Base-by-base conservation (phyloP, 2,888 invertebrate genomes). In the Coelinius sp. region DNA sequence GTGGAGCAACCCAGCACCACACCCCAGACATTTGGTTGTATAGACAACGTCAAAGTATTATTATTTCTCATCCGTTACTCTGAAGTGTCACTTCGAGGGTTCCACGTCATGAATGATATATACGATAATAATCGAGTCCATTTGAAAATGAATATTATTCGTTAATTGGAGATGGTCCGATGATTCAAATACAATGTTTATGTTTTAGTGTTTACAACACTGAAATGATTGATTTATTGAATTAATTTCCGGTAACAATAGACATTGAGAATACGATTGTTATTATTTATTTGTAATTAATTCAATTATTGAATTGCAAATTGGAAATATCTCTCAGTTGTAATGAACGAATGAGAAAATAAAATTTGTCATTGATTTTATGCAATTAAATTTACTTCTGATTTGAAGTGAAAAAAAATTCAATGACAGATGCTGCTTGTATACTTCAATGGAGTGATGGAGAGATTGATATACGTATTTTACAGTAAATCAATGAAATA, bases 1-100 rank as follows among this genome's bases (percentile, higher is more conserved):
- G 46, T 65, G n/a, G 66, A 71, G 41, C 68, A 69, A 44, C 31
- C 66, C 49, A 41, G 63, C 20, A 53, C 6, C 53, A 22, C 59
- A 25, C 68, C 25, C 41, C 56, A 52, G 35, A 10, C 10, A 10
- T 35, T 35, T 10, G 35, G 8, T 10, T 7, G 35, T 35, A 10
- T 1, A 35, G 35, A 35, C 35, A 35, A 35, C 10, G 35, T 35
- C 35, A 35, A 35, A 35, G 35, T 35, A 10, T 35, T 35, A 10
- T 35, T 35, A 35, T 35, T 10, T 35, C 35, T 35, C 35, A 35
- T 35, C 10, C 10, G 35, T 35, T 35, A 35, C 8, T 8, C 8
- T 7, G 35, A 10, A 35, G 10, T 10, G 35, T 35, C 35, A 10
- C n/a, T n/a, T 35, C 10, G 6, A 35, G 35, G 35, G 35, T n/a